Evolutionary conservation across 2,797 vertebrate species (phyloP), one percentile per base, ranked within the genome.

Genomic region (Apodemus agrarius): DNA sequence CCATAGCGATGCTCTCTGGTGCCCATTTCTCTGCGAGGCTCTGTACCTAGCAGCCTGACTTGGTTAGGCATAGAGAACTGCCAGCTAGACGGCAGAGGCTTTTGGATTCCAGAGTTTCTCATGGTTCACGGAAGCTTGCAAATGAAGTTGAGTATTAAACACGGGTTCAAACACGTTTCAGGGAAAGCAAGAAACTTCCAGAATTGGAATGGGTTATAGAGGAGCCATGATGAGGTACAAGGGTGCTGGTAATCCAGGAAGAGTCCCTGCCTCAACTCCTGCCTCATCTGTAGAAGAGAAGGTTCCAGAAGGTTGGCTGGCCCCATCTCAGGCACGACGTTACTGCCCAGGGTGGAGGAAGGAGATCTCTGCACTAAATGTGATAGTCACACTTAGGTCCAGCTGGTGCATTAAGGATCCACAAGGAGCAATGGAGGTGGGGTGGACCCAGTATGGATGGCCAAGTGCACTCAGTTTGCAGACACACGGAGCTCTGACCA

Each of bases 51-150:
- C 43, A 76, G 24, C 9, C 49, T 29, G 34, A 22, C 21, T 52
- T 40, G 43, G 61, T 17, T 29, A 43, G 52, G 16, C n/a, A 0
- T 10, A 24, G 88, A 52, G 49, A n/a, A 34, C 43, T 14, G 2
- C 12, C 40, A 81, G 69, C 65, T 0, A 6, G 69, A 10, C 0
- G 11, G 14, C 14, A 14, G 9, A 54, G 10, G 46, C n/a, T 9
- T 72, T 75, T 40, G 11, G 14, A 31, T 6, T 19, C 21, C 22
- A 52, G 75, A 52, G 26, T 79, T 43, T 65, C 85, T 88, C 37
- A 4, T 17, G 6, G 57, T 22, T 65, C 2, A 31, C 10, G 5
- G 37, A 17, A 34, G 52, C 75, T 85, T 24, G 31, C 69, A 88
- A 87, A 84, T 59, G 24, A 76, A 65, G 59, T 57, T 0, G 46